A percentile compares a stretch with the other conserved stretches of the same genome.
These are phyloP conservation scores for Dendrolimus kikuchii DNA, from an alignment of 1,140 invertebrate species.

Conservation along the genomic window DNA sequence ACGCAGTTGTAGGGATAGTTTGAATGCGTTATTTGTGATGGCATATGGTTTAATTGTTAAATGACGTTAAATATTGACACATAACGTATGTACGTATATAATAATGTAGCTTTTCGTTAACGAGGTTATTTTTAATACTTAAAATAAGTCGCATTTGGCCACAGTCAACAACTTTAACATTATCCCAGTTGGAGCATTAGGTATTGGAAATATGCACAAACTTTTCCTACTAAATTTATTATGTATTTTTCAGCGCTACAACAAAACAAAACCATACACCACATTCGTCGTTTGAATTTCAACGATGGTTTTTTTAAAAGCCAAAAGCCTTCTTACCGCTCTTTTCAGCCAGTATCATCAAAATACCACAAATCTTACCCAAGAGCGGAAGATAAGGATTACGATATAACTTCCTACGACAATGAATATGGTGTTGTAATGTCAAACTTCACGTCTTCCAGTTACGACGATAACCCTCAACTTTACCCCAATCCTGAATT, in stretches of 20 bases:
- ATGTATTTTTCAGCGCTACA: conserved; percentile 35
- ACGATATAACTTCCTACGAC: conserved; percentile 58
- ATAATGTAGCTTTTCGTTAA: too few relatives aligned
- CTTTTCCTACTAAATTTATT: conserved; percentile 3
- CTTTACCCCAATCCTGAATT: conserved; percentile 63
- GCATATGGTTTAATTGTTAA: too few relatives aligned
- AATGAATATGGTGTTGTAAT: conserved; percentile 56
- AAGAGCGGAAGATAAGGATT: conserved; percentile 48
- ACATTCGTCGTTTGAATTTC: conserved; percentile 33
- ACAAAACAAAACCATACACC: conserved; percentile 48
- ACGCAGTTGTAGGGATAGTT: too few relatives aligned
- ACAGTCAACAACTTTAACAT: neutral
- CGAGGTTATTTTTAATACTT: too few relatives aligned
- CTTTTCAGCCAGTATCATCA: conserved; percentile 50
- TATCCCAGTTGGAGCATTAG: neutral
- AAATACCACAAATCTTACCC: conserved; percentile 53
- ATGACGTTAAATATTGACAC: too few relatives aligned
- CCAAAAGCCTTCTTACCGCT: conserved; percentile 48
- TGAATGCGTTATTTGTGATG: too few relatives aligned
- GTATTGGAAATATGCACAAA: conserved; percentile 3
- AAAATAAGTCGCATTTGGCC: too few relatives aligned
- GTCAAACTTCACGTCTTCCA: conserved; percentile 60
- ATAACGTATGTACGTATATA: too few relatives aligned
- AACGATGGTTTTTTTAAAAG: conserved; percentile 43
- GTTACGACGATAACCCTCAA: conserved; percentile 61